phyloP scores from a whole-genome alignment of 2,113 vertebrate species.

The Microcebus tavaratra region DNA sequence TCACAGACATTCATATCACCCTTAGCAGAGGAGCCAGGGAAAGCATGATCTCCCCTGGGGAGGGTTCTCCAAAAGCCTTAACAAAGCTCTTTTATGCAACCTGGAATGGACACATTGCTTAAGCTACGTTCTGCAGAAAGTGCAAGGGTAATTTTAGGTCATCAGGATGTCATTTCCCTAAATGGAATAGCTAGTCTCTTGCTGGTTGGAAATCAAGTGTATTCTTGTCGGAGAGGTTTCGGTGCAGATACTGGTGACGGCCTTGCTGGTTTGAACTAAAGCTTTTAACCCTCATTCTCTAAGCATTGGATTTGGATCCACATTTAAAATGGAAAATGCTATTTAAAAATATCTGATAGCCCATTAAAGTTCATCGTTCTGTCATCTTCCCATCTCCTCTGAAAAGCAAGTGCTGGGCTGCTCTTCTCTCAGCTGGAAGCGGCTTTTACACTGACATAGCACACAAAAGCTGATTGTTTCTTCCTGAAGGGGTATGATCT shows the following conservation, averaged over 20 bases:
- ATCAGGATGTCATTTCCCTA: conserved; percentile 77
- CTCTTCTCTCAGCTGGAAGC: conserved; percentile 81
- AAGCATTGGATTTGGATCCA: conserved; percentile 67
- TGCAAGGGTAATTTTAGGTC: conserved; percentile 71
- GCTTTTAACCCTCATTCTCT: conserved; percentile 76
- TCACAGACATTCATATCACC: background rate
- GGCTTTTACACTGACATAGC: conserved; percentile 76
- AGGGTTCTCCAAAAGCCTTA: background rate
- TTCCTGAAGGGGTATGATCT: conserved; percentile 82
- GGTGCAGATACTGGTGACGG: conserved; percentile 47
- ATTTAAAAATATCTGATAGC: conserved; percentile 80
- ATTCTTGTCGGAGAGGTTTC: conserved; percentile 75
- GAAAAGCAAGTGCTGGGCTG: conserved; percentile 72
- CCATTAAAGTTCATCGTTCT: conserved; percentile 82
- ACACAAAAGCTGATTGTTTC: conserved; percentile 81
- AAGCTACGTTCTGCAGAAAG: background rate
- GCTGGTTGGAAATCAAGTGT: conserved; percentile 76
- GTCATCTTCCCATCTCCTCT: conserved; percentile 78
- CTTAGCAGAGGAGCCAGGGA: background rate
- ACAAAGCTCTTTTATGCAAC: conserved; percentile 2
- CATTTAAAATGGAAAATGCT: conserved; percentile 77
- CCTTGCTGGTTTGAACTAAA: conserved; percentile 61
- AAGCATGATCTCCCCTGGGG: background rate
- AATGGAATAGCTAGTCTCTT: conserved; percentile 76
- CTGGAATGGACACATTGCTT: background rate